A percentile compares a stretch with the other conserved stretches of the same genome.
phyloP scores from a whole-genome alignment of 37 sponge, comb jelly and placozoan species.

The Oscarella lobularis region DNA sequence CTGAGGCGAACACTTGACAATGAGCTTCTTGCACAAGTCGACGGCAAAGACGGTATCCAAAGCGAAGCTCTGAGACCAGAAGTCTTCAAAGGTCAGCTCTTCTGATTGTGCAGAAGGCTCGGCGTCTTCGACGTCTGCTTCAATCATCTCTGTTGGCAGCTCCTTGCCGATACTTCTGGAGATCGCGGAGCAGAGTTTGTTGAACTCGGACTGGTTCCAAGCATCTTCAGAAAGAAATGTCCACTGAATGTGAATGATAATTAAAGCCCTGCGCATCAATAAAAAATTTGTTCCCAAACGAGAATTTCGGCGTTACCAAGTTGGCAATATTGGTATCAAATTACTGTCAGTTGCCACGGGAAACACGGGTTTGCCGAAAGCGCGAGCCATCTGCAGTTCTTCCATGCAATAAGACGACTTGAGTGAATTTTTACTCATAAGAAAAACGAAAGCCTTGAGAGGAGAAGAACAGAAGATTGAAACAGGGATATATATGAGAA shows the following conservation, averaged over 20 bases:
- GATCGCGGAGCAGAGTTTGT: neutral
- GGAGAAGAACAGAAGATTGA: neutral
- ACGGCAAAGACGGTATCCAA: neutral
- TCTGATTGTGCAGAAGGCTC: neutral
- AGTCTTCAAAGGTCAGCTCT: neutral
- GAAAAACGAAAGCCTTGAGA: neutral
- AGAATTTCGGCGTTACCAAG: too few species aligned
- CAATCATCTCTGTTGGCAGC: neutral
- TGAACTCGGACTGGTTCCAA: neutral
- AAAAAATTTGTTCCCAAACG: too few species aligned
- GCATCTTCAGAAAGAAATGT: neutral
- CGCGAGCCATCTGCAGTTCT: neutral
- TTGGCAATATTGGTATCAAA: neutral
- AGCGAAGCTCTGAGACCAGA: neutral
- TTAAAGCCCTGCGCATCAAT: neutral
- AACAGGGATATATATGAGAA: neutral
- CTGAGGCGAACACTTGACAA: neutral
- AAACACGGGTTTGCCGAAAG: neutral
- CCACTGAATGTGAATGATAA: neutral
- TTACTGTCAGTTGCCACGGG: neutral
- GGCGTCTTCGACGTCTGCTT: neutral
- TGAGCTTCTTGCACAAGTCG: neutral
- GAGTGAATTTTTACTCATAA: neutral
- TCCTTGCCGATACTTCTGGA: neutral
- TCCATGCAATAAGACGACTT: neutral